Conservation (phyloP, 2,888 invertebrate species). For the Atrina japonica region DNA sequence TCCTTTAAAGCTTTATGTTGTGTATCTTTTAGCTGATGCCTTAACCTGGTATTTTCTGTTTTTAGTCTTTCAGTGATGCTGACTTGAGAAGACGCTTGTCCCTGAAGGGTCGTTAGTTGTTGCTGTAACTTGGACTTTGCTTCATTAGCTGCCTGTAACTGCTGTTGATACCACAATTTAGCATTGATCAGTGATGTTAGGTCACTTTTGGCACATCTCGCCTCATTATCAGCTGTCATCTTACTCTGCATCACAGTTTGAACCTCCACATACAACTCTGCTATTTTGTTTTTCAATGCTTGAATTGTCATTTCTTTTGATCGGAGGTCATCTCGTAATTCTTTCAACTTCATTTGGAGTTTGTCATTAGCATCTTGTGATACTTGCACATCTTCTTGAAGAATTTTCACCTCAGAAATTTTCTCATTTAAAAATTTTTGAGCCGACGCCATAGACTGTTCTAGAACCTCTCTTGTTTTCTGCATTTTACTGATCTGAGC, state of each 20-base stretch:
- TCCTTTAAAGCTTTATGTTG: slow-evolving; percentile 81
- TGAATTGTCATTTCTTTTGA: slow-evolving; percentile 79
- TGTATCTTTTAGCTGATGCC: slow-evolving; percentile 77
- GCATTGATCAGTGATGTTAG: slow-evolving; percentile 79
- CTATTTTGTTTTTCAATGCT: slow-evolving; percentile 81
- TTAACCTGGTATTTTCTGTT: slow-evolving; percentile 77
- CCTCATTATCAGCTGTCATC: slow-evolving; percentile 79
- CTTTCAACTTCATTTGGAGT: slow-evolving; percentile 77
- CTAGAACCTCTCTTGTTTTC: slow-evolving; percentile 70
- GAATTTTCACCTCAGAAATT: slow-evolving; percentile 74
- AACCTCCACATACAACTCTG: slow-evolving; percentile 81
- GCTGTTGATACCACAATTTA: slow-evolving; percentile 82
- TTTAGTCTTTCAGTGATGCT: slow-evolving; percentile 79
- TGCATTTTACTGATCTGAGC: slow-evolving; percentile 74
- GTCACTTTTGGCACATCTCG: slow-evolving; percentile 78
- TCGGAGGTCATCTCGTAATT: slow-evolving; percentile 77
- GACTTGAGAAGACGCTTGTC: slow-evolving; percentile 70
- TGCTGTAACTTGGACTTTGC: slow-evolving; percentile 79
- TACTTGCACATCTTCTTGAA: slow-evolving; percentile 79
- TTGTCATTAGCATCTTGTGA: slow-evolving; percentile 76
- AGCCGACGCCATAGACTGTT: slow-evolving; percentile 76
- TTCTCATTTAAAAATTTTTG: slow-evolving; percentile 79
- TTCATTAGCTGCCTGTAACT: slow-evolving; percentile 80
- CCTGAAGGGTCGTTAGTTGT: slow-evolving; percentile 78
- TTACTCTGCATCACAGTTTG: slow-evolving; percentile 80